phyloP scores from a whole-genome alignment of 2,113 vertebrate genomes.

The Aptenodytes patagonicus region DNA sequence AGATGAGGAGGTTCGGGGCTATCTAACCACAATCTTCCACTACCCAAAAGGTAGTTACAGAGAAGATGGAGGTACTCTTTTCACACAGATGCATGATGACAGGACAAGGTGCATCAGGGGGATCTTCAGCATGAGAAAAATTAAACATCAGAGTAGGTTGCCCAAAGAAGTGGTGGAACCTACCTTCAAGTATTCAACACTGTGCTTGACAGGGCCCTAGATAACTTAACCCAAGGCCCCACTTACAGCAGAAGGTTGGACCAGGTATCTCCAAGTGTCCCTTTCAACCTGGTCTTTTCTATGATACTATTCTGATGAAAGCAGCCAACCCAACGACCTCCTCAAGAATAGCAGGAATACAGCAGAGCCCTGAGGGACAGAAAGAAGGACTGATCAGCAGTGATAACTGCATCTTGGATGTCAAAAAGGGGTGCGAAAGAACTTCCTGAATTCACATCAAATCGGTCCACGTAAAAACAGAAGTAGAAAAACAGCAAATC shows the following conservation, averaged over 20 bases:
- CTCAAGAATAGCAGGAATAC: background rate
- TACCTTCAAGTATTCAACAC: background rate
- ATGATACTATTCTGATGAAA: background rate
- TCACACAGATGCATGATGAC: background rate
- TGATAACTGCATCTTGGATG: background rate
- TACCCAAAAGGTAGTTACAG: background rate
- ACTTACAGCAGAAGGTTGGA: background rate
- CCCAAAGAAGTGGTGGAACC: background rate
- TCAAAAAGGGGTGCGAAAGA: background rate
- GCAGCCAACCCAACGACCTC: background rate
- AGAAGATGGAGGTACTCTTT: background rate
- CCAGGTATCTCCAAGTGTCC: background rate
- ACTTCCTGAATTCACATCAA: background rate
- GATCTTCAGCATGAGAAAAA: background rate
- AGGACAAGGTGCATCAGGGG: background rate
- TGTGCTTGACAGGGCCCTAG: background rate
- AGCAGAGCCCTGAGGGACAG: background rate
- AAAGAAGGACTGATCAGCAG: background rate
- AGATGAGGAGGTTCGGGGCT: background rate
- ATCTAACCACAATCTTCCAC: background rate
- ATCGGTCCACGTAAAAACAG: background rate
- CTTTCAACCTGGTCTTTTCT: background rate
- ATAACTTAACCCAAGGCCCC: background rate
- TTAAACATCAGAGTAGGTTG: background rate
- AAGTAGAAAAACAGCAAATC: background rate